Conservation (phyloP, 35 echinoderm and acorn worm genomes). For the Holothuria glaberrima region DNA sequence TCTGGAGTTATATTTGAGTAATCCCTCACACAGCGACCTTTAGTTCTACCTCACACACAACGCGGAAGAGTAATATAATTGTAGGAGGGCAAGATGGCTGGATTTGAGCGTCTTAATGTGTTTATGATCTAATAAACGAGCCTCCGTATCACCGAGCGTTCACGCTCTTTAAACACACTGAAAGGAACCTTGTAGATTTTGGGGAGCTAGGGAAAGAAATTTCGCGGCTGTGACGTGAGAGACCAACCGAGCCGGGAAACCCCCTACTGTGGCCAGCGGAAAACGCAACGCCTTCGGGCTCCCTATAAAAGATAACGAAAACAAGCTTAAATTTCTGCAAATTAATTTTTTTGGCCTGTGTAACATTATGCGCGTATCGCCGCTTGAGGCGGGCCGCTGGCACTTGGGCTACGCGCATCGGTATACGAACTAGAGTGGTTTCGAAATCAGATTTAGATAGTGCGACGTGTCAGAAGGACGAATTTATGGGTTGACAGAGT, state of each 20-base stretch:
- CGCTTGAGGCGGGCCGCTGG: too few relatives aligned
- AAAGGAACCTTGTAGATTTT: background rate
- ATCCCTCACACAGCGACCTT: too few relatives aligned
- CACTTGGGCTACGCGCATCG: too few relatives aligned
- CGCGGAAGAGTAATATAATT: slow-evolving; percentile 35
- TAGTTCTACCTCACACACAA: background rate
- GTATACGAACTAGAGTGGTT: too few relatives aligned
- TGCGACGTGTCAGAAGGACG: too few relatives aligned
- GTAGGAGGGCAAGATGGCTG: background rate
- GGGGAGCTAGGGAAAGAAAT: background rate
- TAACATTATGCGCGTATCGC: too few relatives aligned
- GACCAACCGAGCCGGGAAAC: background rate
- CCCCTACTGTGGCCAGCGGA: slow-evolving; percentile 28
- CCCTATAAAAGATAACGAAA: slow-evolving; percentile 5
- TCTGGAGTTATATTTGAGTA: too few relatives aligned
- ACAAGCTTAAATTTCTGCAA: slow-evolving; percentile 38
- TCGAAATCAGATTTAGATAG: too few relatives aligned
- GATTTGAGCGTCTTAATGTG: slow-evolving; percentile 3
- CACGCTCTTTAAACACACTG: slow-evolving; percentile 22
- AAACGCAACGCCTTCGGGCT: slow-evolving; percentile 4
- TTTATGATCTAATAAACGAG: slow-evolving; percentile 17
- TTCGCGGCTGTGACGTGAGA: background rate
- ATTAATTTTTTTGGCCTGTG: slow-evolving; percentile 5
- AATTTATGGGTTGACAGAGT: too few relatives aligned
- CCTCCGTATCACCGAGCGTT: background rate